Evolutionary conservation across 2,888 invertebrate genomes (phyloP).

Genomic region (Caenorhabditis uteleia): DNA sequence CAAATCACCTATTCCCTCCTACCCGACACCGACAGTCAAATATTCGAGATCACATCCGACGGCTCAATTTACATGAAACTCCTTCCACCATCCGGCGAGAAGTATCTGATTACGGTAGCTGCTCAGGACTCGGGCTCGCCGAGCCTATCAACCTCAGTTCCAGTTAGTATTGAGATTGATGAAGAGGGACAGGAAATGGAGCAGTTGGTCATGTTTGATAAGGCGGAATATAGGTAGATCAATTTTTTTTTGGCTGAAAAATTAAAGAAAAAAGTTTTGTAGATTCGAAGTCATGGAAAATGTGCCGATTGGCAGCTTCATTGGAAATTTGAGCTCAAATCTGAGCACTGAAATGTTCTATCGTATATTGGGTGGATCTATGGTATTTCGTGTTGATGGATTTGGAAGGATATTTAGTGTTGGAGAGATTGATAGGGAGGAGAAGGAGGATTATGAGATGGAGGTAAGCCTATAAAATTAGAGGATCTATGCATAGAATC

Average conservation of each 20-base stretch:
- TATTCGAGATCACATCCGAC: slow-evolving; percentile 23
- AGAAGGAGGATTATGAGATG: slow-evolving; percentile 2
- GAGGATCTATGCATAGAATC: no score
- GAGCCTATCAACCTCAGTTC: slow-evolving; percentile 34
- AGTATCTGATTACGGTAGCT: slow-evolving; percentile 46
- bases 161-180: slow-evolving; percentile 31
- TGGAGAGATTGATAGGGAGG: slow-evolving; percentile 28
- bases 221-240: slow-evolving; percentile 10
- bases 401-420: slow-evolving; percentile 38
- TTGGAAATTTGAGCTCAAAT: slow-evolving; percentile 34
- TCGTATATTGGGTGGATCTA: slow-evolving; percentile 30
- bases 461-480: slow-evolving; percentile 1
- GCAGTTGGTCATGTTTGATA: slow-evolving; percentile 13
- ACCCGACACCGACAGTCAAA: slow-evolving; percentile 7
- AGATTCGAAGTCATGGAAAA: slow-evolving; percentile 41
- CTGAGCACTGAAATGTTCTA: slow-evolving; percentile 19
- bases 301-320: slow-evolving; percentile 9
- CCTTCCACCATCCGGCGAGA: slow-evolving; percentile 19
- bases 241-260: no score
- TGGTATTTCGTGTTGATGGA: slow-evolving; percentile 30
- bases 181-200: slow-evolving; percentile 2
- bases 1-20: slow-evolving; percentile 75
- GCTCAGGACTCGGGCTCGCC: slow-evolving; percentile 54
- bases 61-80: slow-evolving; percentile 12
- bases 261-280: no score